phyloP scores from a whole-genome alignment of 2,113 vertebrate genomes.

The Psilopsiagon aurifrons region DNA sequence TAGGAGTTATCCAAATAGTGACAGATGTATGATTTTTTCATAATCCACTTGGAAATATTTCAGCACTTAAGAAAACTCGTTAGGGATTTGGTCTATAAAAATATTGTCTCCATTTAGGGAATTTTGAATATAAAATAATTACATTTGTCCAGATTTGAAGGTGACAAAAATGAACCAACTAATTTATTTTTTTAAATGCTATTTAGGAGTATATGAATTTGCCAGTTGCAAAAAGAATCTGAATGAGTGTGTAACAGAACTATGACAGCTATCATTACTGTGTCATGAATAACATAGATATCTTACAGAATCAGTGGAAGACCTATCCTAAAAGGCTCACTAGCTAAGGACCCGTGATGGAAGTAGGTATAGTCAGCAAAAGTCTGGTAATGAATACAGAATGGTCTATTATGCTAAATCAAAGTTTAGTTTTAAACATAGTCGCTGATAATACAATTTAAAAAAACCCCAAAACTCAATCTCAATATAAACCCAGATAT shows the following conservation, averaged over 20 bases:
- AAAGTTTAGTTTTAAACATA: background rate
- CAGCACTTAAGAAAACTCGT: background rate
- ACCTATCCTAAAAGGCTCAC: background rate
- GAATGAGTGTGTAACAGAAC: background rate
- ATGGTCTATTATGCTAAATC: background rate
- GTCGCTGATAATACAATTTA: background rate
- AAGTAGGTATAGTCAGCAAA: background rate
- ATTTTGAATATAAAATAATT: background rate
- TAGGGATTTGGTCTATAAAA: background rate
- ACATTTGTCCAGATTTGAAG: background rate
- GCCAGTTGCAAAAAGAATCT: background rate
- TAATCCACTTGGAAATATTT: background rate
- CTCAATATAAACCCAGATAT: background rate
- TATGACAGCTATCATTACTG: background rate
- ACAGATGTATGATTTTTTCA: background rate
- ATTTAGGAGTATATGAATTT: background rate
- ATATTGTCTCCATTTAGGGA: background rate
- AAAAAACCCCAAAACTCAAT: rapidly evolving
- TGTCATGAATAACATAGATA: background rate
- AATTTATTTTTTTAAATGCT: background rate
- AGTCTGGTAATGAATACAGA: background rate
- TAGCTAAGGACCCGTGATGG: background rate
- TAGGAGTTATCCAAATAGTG: background rate
- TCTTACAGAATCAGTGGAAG: background rate
- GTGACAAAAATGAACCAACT: background rate